A percentile compares a stretch with the other conserved stretches of the same genome.
phyloP scores from a whole-genome alignment of 2,113 vertebrate species.

The Numenius arquata region DNA sequence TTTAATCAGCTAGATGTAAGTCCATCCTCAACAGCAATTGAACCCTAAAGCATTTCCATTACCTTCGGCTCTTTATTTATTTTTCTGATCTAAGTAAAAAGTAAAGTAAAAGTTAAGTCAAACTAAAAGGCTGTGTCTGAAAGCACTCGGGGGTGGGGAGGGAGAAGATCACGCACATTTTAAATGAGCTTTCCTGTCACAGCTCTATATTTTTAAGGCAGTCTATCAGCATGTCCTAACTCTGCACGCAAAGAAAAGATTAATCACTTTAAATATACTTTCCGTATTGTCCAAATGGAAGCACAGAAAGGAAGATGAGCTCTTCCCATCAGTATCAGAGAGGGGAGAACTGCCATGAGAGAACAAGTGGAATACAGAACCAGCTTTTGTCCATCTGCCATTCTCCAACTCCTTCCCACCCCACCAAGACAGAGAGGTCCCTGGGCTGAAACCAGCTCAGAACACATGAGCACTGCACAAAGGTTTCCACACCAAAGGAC shows the following conservation, averaged over 20 bases:
- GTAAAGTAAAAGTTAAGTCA: not conserved
- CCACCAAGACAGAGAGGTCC: not conserved
- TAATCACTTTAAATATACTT: not conserved
- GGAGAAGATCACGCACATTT: not conserved
- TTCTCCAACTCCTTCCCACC: not conserved
- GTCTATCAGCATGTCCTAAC: not conserved
- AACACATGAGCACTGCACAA: not conserved
- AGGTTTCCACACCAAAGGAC: not conserved
- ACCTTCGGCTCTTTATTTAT: not conserved
- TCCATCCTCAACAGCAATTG: not conserved
- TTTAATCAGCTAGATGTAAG: not conserved
- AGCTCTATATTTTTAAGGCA: not conserved
- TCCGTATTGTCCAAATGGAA: not conserved
- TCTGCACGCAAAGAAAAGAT: not conserved
- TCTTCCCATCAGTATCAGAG: not conserved
- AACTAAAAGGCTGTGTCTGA: not conserved
- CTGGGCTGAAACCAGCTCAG: not conserved
- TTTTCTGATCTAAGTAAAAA: not conserved
- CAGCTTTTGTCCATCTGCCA: not conserved
- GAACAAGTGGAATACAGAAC: not conserved
- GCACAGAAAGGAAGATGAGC: not conserved
- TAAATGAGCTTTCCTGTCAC: not conserved
- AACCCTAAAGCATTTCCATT: not conserved
- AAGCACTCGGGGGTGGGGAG: accelerated
- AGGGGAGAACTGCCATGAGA: not conserved